phyloP scores from a whole-genome alignment of 2,113 vertebrate genomes.

The Neogobius melanostomus region DNA sequence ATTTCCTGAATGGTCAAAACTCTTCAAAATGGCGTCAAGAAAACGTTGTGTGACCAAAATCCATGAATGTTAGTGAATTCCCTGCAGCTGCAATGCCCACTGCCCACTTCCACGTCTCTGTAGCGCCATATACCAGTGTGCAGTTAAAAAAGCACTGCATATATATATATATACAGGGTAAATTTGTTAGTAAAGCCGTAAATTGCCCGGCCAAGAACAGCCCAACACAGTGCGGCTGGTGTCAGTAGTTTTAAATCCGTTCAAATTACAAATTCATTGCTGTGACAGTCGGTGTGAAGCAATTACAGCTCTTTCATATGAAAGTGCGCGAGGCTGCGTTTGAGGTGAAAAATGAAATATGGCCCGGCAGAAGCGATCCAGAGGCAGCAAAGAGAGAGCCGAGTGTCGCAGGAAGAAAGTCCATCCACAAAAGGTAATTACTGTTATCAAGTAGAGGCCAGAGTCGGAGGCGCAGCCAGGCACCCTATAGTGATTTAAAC shows the following conservation, averaged over 20 bases:
- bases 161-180: not conserved
- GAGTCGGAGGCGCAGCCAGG: not conserved
- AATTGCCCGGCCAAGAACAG: not conserved
- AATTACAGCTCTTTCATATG: not conserved
- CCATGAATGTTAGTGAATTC: no score
- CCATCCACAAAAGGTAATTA: constrained; percentile 4
- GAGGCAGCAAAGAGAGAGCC: not conserved
- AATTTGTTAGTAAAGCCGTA: constrained; percentile 1
- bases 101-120: no score
- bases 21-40: no score
- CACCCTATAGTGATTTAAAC: not conserved
- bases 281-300: constrained; percentile 1
- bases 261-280: constrained; percentile 3
- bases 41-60: no score
- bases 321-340: not conserved
- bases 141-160: not conserved
- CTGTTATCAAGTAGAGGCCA: not conserved
- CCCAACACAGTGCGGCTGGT: not conserved
- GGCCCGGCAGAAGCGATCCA: not conserved
- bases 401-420: not conserved
- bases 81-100: no score
- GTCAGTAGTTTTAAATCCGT: not conserved
- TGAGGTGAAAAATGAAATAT: not conserved
- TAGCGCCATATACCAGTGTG: no score
- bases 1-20: no score